Conservation (phyloP, 2,797 vertebrate genomes). For the Atherinosoma microstoma region DNA sequence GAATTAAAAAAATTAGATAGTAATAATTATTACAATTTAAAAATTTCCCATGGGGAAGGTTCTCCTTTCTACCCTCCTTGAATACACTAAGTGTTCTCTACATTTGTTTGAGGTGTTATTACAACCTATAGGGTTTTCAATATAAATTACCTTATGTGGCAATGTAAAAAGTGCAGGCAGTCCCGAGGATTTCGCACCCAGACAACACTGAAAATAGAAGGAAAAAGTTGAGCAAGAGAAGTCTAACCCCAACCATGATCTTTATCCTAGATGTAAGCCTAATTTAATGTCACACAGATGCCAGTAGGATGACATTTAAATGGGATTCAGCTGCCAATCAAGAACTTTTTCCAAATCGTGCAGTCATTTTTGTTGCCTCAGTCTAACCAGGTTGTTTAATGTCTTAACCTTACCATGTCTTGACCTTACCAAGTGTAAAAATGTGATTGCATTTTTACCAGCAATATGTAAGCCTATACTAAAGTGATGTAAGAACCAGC, state of each 20-base stretch:
- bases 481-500: neutral
- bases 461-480: too few species aligned
- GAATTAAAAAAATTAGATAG: neutral
- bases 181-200: neutral
- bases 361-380: neutral
- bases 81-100: neutral
- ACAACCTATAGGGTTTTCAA: neutral
- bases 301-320: neutral
- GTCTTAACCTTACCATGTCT: neutral
- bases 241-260: neutral
- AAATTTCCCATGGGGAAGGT: neutral
- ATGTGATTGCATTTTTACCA: neutral
- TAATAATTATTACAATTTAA: neutral
- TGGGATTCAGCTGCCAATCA: neutral
- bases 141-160: neutral
- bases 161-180: neutral
- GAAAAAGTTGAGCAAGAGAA: neutral
- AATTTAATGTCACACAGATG: neutral
- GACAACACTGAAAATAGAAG: neutral
- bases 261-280: neutral
- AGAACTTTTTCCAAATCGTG: neutral
- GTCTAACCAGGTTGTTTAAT: neutral
- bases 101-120: neutral
- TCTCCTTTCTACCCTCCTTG: neutral
- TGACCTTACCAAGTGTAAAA: too few species aligned